Evolutionary conservation across 92 coral and sea anemone species (phyloP), one percentile per base, ranked within the genome.

Genomic region (Parazoanthus atlanticus): DNA sequence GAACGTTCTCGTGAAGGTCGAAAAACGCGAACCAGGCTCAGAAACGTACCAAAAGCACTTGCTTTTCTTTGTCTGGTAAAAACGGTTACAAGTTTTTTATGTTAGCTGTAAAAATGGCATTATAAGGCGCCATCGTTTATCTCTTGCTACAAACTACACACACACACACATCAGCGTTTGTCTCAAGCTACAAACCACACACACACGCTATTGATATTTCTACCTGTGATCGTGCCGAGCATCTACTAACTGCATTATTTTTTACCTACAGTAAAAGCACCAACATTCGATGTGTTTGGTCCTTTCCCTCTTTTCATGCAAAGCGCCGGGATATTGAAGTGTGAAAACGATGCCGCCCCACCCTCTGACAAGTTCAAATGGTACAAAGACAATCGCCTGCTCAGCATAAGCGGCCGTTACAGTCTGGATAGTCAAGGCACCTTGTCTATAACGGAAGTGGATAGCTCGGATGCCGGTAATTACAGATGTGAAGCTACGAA

Each of bases 271-370:
- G 99, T 93, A 34, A 86, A 88, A 69, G 74, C 86, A 34, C 98
- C 99, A 52, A 67, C 84, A 7, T 95, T 96, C n/a, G 36, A n/a
- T 25, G 36, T 11, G 34, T 90, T 93, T 91, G 98, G 99, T 6
- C 96, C 95, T 6, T 92, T 95, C 78, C 89, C 90, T 79, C 52
- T 97, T 17, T 97, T 97, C 84, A 34, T 91, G 23, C 91, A 76
- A 5, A 92, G 91, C 3, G 61, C 82, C 26, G 98, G 94, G 11
- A 74, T 23, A 4, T 75, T 93, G 29, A 69, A 88, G 58, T 94
- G 99, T 64, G 65, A 92, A 32, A 93, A 98, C 8, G 92, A 95
- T 74, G 99, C 98, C 0, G 99, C 99, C 0, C 99, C 99, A 8
- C 81, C 76, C 0, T 95, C 99, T 1, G 31, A 25, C 58, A 28